Percentiles rank a stretch among this genome's conserved stretches.
Evolutionary conservation across 2,888 invertebrate genomes (phyloP).

Genomic region (Limnephilus lunatus): DNA sequence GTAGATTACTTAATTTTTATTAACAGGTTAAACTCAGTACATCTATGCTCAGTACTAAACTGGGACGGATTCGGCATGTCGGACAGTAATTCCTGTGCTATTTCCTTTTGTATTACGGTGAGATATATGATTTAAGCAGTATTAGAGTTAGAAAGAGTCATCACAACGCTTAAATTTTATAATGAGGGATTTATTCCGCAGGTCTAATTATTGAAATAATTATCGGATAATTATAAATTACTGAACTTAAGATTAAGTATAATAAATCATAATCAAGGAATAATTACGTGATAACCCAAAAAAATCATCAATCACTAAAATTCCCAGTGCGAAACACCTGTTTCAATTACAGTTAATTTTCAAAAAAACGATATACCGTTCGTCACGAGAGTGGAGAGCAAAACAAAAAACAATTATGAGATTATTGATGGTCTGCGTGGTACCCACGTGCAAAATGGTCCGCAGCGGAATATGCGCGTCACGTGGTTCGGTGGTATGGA

Average conservation of each 20-base stretch:
- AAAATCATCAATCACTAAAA: not conserved
- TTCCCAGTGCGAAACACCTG: not conserved
- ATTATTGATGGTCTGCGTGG: not conserved
- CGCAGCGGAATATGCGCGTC: not conserved
- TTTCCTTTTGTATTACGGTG: no score
- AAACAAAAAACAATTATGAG: not conserved
- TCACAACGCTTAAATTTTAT: no score
- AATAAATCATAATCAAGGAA: not conserved
- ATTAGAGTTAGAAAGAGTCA: no score
- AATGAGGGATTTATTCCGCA: not conserved
- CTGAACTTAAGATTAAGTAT: not conserved
- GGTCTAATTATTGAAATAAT: not conserved
- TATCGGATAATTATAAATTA: not conserved
- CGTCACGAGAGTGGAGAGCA: not conserved
- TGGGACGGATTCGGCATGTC: no score
- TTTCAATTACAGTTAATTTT: not conserved
- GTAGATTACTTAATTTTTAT: no score
- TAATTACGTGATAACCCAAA: not conserved
- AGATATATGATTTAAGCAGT: no score
- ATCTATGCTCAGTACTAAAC: no score
- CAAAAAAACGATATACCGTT: not conserved
- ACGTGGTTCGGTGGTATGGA: not conserved
- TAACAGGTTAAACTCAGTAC: no score
- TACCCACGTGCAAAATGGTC: slow-evolving; percentile 33
- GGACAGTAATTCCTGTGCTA: no score